Evolutionary conservation across 2,797 vertebrate species (phyloP).

Genomic region (Apodemus agrarius): DNA sequence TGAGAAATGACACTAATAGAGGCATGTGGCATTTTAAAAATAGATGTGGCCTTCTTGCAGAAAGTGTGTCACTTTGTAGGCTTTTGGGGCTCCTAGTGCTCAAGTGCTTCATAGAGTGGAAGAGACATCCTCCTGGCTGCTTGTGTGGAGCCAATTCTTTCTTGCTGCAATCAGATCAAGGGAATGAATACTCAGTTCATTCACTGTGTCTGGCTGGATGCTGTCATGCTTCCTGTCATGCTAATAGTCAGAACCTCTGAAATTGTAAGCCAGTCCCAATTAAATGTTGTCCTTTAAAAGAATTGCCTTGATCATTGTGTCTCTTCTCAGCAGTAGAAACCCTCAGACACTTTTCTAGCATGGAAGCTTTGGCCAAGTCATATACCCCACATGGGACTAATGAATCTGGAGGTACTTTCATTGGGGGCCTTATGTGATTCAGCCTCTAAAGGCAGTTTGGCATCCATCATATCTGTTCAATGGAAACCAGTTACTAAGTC

Average conservation of each 20-base stretch:
- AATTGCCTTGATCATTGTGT: not conserved
- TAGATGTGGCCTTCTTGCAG: not conserved
- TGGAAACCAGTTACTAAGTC: not conserved
- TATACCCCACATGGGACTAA: not conserved
- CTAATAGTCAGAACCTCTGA: not conserved
- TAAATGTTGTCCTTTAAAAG: not conserved
- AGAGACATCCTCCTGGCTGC: not conserved
- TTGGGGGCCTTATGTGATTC: not conserved
- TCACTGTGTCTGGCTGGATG: not conserved
- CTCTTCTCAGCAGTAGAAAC: not conserved
- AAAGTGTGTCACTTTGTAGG: not conserved
- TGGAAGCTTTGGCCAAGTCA: not conserved
- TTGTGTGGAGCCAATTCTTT: not conserved
- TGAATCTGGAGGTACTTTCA: rapidly evolving
- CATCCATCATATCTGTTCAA: not conserved
- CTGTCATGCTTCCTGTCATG: not conserved
- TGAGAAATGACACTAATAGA: not conserved
- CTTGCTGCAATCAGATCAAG: not conserved
- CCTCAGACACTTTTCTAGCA: not conserved
- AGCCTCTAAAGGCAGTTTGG: not conserved
- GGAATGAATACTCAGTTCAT: not conserved
- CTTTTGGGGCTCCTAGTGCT: not conserved
- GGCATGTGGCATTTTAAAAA: not conserved
- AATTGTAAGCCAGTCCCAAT: not conserved
- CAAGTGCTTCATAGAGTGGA: not conserved